Conservation (phyloP, 2,797 vertebrate genomes). For the Meriones psammophilus region DNA sequence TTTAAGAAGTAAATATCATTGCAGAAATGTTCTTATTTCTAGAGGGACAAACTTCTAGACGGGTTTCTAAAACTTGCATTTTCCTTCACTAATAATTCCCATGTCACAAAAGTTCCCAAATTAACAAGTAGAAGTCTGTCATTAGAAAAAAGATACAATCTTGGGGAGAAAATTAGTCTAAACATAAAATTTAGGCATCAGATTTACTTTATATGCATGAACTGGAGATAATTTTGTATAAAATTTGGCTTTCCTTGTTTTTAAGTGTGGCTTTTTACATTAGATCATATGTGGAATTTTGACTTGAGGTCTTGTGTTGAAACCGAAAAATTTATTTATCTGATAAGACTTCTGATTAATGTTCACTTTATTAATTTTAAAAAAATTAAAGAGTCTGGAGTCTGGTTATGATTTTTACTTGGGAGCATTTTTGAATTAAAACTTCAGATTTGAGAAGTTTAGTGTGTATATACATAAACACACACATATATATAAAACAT, state of each 20-base stretch:
- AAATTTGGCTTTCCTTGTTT: background rate
- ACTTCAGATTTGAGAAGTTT: background rate
- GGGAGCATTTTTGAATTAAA: background rate
- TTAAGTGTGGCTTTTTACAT: background rate
- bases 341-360: background rate
- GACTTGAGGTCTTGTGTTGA: background rate
- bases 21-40: slow-evolving; percentile 1
- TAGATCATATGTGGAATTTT: background rate
- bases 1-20: slow-evolving; percentile 56
- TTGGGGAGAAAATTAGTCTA: background rate
- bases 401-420: background rate
- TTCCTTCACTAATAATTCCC: background rate
- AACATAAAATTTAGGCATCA: background rate
- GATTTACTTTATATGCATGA: background rate
- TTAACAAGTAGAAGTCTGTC: background rate
- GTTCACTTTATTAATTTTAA: background rate
- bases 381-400: background rate
- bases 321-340: background rate
- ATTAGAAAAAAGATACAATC: slow-evolving; percentile 17
- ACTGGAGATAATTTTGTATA: background rate
- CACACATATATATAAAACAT: too few species aligned
- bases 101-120: background rate
- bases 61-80: slow-evolving; percentile 10
- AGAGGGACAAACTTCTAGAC: background rate
- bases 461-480: background rate